Conservation (phyloP, 2,797 vertebrate species). For the Rhynchotus rufescens region DNA sequence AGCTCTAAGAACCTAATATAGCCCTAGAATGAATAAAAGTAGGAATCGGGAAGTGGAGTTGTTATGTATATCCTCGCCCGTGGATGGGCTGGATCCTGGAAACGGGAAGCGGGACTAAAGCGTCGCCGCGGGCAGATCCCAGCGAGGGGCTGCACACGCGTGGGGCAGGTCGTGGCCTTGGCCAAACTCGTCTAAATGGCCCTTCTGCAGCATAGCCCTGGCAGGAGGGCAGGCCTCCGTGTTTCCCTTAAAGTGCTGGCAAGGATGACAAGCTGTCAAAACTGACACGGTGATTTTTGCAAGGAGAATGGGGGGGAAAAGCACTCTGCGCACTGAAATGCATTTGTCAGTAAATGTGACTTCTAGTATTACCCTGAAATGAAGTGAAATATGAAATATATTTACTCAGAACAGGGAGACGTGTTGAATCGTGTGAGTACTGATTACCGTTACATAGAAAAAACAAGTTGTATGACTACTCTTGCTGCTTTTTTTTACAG, state of each 20-base stretch:
- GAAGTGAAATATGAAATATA: slow-evolving; percentile 41
- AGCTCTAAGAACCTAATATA: background rate
- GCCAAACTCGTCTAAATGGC: too few species aligned
- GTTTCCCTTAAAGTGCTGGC: background rate
- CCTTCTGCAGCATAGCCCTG: background rate
- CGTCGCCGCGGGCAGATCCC: background rate
- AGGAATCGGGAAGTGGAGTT: background rate
- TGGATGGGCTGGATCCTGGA: slow-evolving; percentile 16
- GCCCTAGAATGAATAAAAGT: background rate
- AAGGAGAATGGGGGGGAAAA: background rate
- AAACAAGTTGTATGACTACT: slow-evolving; percentile 4
- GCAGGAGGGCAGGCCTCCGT: background rate
- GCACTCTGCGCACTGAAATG: slow-evolving; percentile 1
- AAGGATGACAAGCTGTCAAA: slow-evolving; percentile 13
- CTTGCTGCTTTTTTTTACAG: background rate
- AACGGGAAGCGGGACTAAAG: slow-evolving; percentile 22
- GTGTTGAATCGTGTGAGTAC: background rate
- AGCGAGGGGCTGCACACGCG: background rate
- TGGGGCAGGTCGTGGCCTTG: too few species aligned
- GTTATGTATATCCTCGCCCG: background rate
- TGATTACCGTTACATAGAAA: background rate
- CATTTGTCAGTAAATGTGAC: slow-evolving; percentile 13
- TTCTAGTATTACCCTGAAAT: background rate
- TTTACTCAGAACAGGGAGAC: slow-evolving; percentile 22
- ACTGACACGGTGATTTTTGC: background rate